Conservation (phyloP, 2,113 vertebrate species). For the Bufo bufo region DNA sequence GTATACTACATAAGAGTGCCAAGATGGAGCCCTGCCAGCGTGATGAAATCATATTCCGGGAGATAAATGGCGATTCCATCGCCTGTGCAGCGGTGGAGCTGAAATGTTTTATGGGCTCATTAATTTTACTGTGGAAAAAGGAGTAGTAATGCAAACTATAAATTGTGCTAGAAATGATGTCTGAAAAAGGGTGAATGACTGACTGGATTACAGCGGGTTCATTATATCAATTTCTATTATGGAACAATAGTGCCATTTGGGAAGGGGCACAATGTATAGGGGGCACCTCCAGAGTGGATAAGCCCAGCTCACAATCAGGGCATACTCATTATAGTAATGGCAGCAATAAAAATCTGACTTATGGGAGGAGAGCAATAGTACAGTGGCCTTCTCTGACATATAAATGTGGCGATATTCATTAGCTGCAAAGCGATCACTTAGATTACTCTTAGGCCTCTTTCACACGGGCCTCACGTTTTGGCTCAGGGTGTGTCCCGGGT, state of each 20-base stretch:
- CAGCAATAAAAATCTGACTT: not conserved
- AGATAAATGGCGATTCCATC: constrained; percentile 21
- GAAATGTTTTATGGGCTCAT: constrained; percentile 19
- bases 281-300: not conserved
- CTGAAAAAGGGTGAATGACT: not conserved
- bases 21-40: not conserved
- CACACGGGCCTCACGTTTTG: too few species aligned
- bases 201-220: too few species aligned
- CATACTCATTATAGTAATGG: not conserved
- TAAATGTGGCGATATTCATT: not conserved
- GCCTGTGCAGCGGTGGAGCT: not conserved
- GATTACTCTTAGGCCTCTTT: not conserved
- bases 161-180: not conserved
- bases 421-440: not conserved
- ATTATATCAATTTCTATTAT: not conserved
- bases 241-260: not conserved
- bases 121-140: not conserved
- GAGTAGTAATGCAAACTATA: not conserved
- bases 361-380: not conserved
- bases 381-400: not conserved
- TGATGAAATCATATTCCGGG: constrained; percentile 25
- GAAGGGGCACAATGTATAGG: too few species aligned
- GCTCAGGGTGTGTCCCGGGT: too few species aligned
- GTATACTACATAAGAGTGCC: not conserved
- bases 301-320: not conserved